These are phyloP conservation scores for Acanthosepion esculentum DNA, from an alignment of 2,888 invertebrate species.

Conservation along the genomic window DNA sequence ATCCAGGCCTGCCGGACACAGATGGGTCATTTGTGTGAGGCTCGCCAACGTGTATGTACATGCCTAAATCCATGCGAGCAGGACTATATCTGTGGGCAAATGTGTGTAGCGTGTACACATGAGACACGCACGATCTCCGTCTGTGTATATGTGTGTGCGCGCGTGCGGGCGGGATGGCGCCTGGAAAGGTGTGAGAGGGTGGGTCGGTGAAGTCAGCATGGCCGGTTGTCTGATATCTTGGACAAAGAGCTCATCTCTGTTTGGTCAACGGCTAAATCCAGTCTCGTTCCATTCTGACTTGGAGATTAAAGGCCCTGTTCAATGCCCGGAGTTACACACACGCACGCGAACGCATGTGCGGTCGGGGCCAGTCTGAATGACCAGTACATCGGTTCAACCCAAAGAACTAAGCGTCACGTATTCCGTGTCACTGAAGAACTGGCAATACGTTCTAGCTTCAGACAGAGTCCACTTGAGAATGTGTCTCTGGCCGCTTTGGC, in stretches of 20 bases:
- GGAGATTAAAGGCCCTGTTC: background rate
- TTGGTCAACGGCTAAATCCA: constrained; percentile 9
- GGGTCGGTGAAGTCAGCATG: background rate
- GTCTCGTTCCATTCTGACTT: background rate
- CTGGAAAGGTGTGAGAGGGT: background rate
- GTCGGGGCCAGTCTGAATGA: background rate
- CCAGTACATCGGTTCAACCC: background rate
- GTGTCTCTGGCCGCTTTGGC: background rate
- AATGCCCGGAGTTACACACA: background rate
- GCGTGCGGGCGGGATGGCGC: too few species aligned
- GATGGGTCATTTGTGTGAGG: background rate
- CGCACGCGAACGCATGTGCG: background rate
- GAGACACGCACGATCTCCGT: background rate
- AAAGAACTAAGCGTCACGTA: background rate
- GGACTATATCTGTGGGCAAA: background rate
- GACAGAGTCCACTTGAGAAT: background rate
- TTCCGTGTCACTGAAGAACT: background rate
- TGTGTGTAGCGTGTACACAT: background rate
- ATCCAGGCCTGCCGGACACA: background rate
- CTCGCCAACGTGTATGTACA: background rate
- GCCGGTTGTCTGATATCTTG: background rate
- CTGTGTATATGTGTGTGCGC: background rate
- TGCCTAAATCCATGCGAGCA: background rate
- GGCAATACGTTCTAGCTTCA: background rate
- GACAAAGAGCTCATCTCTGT: background rate